A percentile compares a stretch with the other conserved stretches of the same genome.
phyloP scores from a whole-genome alignment of 2,797 vertebrate genomes.

The Sebastes itinus region DNA sequence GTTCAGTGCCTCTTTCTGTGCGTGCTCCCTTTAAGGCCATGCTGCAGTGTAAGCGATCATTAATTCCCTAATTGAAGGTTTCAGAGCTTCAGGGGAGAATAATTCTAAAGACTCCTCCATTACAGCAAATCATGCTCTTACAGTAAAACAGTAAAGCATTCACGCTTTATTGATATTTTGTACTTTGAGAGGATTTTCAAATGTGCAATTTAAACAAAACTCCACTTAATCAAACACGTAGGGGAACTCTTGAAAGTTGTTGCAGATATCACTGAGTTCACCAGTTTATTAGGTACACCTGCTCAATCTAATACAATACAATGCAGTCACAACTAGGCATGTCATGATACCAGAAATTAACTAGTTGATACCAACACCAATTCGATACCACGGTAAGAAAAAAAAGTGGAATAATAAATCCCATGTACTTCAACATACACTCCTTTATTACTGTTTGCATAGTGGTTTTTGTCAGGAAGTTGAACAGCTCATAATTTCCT shows the following conservation, averaged over 20 bases:
- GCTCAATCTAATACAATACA: neutral
- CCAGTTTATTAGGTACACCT: neutral
- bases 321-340: neutral
- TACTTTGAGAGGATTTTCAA: neutral
- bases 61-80: slow-evolving; percentile 69
- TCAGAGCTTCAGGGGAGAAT: slow-evolving; percentile 42
- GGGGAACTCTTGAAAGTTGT: neutral
- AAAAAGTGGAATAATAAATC: no score
- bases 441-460: no score
- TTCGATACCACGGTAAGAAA: no score
- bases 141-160: neutral
- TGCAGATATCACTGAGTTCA: neutral
- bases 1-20: slow-evolving; percentile 31
- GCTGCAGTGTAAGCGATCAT: slow-evolving; percentile 56
- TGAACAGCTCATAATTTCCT: no score
- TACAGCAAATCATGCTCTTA: slow-evolving; percentile 28
- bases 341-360: no score
- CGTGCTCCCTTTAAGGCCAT: slow-evolving; percentile 38
- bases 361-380: no score
- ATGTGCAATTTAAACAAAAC: neutral
- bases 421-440: no score
- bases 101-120: slow-evolving; percentile 43
- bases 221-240: neutral
- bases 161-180: neutral
- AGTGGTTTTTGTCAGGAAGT: accelerated